Conservation (phyloP, 2,797 vertebrate species). For the Myripristis jacobus region DNA sequence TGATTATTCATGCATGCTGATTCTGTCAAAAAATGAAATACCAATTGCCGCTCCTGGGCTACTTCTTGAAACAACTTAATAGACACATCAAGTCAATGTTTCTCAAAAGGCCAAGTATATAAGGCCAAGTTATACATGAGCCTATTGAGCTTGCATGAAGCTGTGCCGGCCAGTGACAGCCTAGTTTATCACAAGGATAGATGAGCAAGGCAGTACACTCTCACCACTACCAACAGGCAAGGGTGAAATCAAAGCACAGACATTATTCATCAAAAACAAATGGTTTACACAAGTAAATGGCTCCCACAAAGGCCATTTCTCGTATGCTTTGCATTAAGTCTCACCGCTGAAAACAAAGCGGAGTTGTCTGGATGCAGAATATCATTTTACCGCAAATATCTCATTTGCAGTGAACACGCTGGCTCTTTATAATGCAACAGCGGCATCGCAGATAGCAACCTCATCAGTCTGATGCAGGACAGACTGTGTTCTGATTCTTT, state of each 20-base stretch:
- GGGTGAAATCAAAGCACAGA: conserved; percentile 43
- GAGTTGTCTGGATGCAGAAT: conserved; percentile 7
- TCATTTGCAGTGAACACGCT: conserved; percentile 22
- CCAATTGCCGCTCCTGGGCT: not conserved
- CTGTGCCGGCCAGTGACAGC: conserved; percentile 56
- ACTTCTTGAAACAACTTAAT: conserved; percentile 45
- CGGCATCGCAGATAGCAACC: not conserved
- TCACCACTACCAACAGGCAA: conserved; percentile 44
- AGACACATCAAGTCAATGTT: conserved; percentile 60
- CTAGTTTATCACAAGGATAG: conserved; percentile 71
- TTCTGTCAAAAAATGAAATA: conserved; percentile 29
- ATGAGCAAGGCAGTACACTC: conserved; percentile 63
- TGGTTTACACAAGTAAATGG: conserved; percentile 39
- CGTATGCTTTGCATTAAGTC: conserved; percentile 37
- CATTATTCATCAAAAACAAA: conserved; percentile 55
- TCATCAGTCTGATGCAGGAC: conserved; percentile 12
- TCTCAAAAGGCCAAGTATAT: conserved; percentile 64
- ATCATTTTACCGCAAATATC: conserved; percentile 25
- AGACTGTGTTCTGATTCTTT: conserved; percentile 10
- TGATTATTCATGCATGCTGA: conserved; percentile 30
- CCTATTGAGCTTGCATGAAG: conserved; percentile 59
- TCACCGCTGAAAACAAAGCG: conserved; percentile 15
- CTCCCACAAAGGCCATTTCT: conserved; percentile 25
- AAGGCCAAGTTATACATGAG: conserved; percentile 63
- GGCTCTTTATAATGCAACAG: conserved; percentile 26